Conservation (phyloP, 2,113 vertebrate genomes). For the Pardalotus punctatus region DNA sequence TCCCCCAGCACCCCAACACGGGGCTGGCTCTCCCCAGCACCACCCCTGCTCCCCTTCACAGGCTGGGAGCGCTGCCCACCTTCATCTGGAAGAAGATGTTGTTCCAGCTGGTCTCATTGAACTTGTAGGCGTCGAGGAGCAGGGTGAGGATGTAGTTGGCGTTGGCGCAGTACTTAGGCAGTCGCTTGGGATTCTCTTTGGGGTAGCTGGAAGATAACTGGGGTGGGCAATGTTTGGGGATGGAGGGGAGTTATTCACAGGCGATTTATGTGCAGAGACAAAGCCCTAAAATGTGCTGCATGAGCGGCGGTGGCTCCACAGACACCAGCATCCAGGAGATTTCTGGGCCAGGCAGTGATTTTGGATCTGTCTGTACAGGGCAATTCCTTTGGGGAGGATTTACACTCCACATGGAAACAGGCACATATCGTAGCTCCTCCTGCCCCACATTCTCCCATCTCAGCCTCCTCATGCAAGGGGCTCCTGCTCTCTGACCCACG, state of each 20-base stretch:
- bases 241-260: not conserved
- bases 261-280: not conserved
- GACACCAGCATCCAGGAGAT: not conserved
- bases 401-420: not conserved
- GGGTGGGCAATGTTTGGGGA: not conserved
- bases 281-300: not conserved
- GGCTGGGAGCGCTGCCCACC: conserved; percentile 61
- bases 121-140: conserved; percentile 79
- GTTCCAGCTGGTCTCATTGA: conserved; percentile 75
- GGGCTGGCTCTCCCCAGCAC: not conserved
- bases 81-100: conserved; percentile 83
- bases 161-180: conserved; percentile 79
- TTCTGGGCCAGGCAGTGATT: not conserved
- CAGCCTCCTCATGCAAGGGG: not conserved
- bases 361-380: not conserved
- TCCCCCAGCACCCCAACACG: rapidly evolving
- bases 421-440: not conserved
- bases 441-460: not conserved
- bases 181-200: not conserved
- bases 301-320: rapidly evolving
- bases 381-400: not conserved
- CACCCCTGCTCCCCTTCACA: rapidly evolving
- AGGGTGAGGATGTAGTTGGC: conserved; percentile 82
- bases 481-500: not conserved
- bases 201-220: conserved; percentile 53